Percentiles rank a stretch among this genome's conserved stretches.
These are phyloP conservation scores for Suncus etruscus DNA, from an alignment of 2,113 vertebrate genomes.

Conservation along the genomic window DNA sequence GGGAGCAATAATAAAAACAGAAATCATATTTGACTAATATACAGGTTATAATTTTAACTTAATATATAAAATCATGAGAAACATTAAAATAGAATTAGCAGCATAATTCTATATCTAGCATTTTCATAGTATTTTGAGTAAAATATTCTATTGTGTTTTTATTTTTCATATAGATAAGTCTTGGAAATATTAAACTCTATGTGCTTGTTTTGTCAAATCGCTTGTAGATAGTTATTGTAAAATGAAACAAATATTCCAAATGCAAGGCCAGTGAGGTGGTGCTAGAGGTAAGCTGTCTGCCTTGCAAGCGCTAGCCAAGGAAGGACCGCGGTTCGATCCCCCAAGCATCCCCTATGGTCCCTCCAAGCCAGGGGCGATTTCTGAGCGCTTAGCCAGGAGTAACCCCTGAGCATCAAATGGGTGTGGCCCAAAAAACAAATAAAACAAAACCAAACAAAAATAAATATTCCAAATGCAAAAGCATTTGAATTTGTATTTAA, in stretches of 20 bases:
- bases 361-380: no score
- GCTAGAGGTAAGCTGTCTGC: no score
- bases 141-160: neutral
- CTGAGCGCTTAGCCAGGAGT: no score
- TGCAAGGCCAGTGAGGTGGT: no score
- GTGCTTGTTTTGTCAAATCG: slow-evolving; percentile 7
- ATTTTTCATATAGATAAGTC: neutral
- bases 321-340: no score
- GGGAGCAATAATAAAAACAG: slow-evolving; percentile 65
- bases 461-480: slow-evolving; percentile 29
- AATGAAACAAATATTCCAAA: slow-evolving; percentile 45
- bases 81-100: slow-evolving; percentile 59
- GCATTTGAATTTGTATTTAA: slow-evolving; percentile 23
- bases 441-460: no score
- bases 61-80: slow-evolving; percentile 37
- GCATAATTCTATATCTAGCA: slow-evolving; percentile 36
- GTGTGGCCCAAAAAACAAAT: no score
- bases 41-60: slow-evolving; percentile 51
- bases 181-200: slow-evolving; percentile 22
- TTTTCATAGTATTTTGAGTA: slow-evolving; percentile 34
- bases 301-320: no score
- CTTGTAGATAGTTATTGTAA: neutral
- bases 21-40: slow-evolving; percentile 65
- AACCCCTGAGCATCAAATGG: no score
- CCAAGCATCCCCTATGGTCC: no score